Evolutionary conservation across 2,113 vertebrate species (phyloP), one percentile per base, ranked within the genome.

Genomic region (Macquaria australasica): DNA sequence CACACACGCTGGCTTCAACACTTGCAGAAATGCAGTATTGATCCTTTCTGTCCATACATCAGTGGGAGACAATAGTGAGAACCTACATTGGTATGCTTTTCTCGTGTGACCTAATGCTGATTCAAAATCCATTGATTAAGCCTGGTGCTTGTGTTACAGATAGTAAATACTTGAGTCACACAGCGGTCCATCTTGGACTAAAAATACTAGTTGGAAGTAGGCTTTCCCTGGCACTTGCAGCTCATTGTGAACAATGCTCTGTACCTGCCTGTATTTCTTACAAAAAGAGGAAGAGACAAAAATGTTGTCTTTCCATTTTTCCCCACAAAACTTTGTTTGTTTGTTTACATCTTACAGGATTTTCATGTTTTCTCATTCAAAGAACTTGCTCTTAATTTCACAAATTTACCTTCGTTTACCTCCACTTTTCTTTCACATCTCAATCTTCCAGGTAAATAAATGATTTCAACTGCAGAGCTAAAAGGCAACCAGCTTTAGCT

Each of bases 121-220:
- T 83, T 77, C 25, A 31, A 43, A 77, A 73, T 8, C n/a, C 72
- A 73, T 53, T 56, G 73, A 87, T 89, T 43, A 56, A 55, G 69
- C 78, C 16, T 2, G n/a, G 9, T 25, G 56, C 53, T 64, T 1
- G 28, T 59, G 48, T 56, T 58, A 20, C 43, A 70, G 20, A 43
- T 51, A 51, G n/a, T 8, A 16, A 66, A 72, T 18, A n/a, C 1
- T 56, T 5, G 23, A 58, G 10, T 15, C 25, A 55, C 34, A 34
- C 59, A 59, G 45, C 5, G 8, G 41, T 34, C 20, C 18, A 25
- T 28, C 10, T 68, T 21, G 3, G 48, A 25, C 8, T 51, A 18
- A 51, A 51, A 50, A 50, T 50, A 16, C 5, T 16, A 50, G 14
- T 16, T 5, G 14, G 48, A 50, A 51, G 18, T 7, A 51, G 50